Evolutionary conservation across 2,113 vertebrate genomes (phyloP), one percentile per base, ranked within the genome.

Genomic region (Ctenodactylus gundi): DNA sequence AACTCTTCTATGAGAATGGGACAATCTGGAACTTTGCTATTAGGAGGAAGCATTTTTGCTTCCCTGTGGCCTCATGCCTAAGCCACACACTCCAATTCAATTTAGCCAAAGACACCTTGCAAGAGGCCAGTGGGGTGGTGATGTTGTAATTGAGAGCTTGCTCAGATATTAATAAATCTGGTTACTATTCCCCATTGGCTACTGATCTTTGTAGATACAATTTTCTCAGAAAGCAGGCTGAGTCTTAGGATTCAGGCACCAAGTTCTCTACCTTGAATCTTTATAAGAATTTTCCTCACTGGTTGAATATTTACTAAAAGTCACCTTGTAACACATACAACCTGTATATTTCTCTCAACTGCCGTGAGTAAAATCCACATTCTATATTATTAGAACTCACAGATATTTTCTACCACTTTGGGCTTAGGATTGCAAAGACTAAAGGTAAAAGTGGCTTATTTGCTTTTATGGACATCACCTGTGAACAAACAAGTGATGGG

Each of bases 201-300:
- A 73, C 57, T 73, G 72, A 62, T 94, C 85, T 95, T 75, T 88
- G 25, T 36, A 78, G 39, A 68, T 88, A 84, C 36, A 75, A 89
- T 91, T 88, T 82, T 77, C 55, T 94, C 39, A 72, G 75, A 85
- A 51, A 36, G 27, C 82, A 11, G 10, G 6, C 21, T 58, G 14
- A n/a, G 20, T 92, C 44, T 95, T 89, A 80, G 27, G 55, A 87
- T 80, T 87, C 60, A 77, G 90, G 80, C 1, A 53, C 34, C 57
- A 88, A 70, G 85, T 77, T 85, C 27, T 88, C 73, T 65, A 25
- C 68, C 44, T 93, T 44, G 31, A 60, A 5, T 89, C 31, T 91
- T 92, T 67, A 90, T 72, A 55, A 95, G 65, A 85, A 86, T 88
- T 91, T n/a, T 88, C 75, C 80, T 53, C 7, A 53, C 17, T 68